These are phyloP conservation scores for Agrochola circellaris DNA, from an alignment of 2,888 invertebrate genomes.

Conservation along the genomic window DNA sequence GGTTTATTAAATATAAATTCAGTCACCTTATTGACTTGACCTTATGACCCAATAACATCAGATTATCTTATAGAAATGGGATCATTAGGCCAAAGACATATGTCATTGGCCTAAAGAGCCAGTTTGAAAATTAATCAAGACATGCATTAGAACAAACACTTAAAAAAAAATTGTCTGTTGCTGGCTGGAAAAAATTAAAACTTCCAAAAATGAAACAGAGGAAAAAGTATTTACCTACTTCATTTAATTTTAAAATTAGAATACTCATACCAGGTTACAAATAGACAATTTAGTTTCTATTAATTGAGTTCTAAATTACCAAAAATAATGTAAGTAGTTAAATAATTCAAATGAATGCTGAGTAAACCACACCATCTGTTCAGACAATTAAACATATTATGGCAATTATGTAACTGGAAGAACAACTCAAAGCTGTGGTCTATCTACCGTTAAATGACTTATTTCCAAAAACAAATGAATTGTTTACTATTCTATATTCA, in stretches of 20 bases:
- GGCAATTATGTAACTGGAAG: background rate
- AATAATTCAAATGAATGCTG: background rate
- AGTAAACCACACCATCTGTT: constrained; percentile 7
- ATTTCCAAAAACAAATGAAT: background rate
- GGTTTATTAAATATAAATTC: background rate
- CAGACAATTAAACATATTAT: background rate
- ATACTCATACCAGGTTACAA: background rate
- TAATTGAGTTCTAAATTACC: background rate
- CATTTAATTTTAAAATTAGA: constrained; percentile 7
- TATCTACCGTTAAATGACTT: background rate
- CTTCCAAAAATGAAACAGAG: background rate
- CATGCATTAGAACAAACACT: background rate
- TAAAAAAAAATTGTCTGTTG: too few species aligned
- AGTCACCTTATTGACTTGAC: constrained; percentile 22
- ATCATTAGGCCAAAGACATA: constrained; percentile 10
- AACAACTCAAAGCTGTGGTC: background rate
- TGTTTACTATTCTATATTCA: background rate
- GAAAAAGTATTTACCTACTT: background rate
- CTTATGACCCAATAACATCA: background rate
- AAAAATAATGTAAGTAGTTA: background rate
- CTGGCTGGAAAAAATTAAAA: background rate
- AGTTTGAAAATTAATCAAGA: background rate
- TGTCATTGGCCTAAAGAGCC: too few species aligned
- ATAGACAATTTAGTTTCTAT: background rate
- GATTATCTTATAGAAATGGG: constrained; percentile 31